Evolutionary conservation across 2,113 vertebrate genomes (phyloP).

Genomic region (Larimichthys polyactis): DNA sequence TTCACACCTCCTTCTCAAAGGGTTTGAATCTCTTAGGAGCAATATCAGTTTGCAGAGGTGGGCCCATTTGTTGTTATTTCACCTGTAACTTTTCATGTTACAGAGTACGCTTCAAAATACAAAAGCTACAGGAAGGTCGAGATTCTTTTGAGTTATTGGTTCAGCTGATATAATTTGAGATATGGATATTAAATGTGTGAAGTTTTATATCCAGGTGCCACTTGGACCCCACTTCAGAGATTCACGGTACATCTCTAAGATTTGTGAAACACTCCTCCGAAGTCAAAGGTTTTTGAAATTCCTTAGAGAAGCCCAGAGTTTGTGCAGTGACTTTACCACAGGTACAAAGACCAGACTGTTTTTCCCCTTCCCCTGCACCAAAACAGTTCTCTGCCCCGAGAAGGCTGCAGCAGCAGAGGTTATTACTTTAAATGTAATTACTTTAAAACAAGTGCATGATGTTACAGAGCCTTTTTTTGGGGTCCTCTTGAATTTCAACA

Average conservation of each 20-base stretch:
- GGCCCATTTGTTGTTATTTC: constrained; percentile 9
- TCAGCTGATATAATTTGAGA: neutral
- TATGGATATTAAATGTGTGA: constrained; percentile 1
- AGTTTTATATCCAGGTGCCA: constrained; percentile 1
- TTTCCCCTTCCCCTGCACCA: constrained; percentile 28
- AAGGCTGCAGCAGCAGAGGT: constrained; percentile 19
- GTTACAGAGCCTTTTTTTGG: constrained; percentile 17
- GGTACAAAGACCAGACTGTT: constrained; percentile 64
- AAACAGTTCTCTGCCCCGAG: constrained; percentile 28
- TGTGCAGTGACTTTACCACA: constrained; percentile 46
- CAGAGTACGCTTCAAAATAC: neutral
- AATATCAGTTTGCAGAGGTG: neutral
- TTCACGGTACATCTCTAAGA: neutral
- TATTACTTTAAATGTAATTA: constrained; percentile 40
- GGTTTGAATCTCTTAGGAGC: constrained; percentile 2
- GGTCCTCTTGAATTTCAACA: constrained; percentile 19
- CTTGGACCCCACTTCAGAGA: constrained; percentile 5
- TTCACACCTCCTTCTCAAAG: constrained; percentile 60
- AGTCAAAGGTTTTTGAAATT: constrained; percentile 33
- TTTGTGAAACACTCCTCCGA: constrained; percentile 11
- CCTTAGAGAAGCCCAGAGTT: constrained; percentile 41
- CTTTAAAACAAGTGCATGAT: constrained; percentile 15
- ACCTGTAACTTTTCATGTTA: neutral
- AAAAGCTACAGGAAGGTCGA: neutral
- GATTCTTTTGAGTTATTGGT: constrained; percentile 8